These are phyloP conservation scores for Dasyornis broadbenti DNA, from an alignment of 2,113 vertebrate species.

Conservation along the genomic window DNA sequence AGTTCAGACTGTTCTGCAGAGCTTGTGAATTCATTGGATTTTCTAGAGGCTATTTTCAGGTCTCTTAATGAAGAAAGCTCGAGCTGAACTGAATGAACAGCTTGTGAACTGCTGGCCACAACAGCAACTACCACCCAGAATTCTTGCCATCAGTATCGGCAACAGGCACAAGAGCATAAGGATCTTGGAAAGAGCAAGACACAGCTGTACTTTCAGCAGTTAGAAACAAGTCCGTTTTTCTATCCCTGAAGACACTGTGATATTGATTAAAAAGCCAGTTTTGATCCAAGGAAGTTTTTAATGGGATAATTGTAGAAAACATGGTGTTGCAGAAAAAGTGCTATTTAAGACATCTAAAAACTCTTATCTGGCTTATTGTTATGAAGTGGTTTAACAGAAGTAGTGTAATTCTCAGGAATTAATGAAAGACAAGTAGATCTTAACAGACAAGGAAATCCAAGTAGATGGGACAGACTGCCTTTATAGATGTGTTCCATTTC, in stretches of 20 bases:
- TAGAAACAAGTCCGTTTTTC: neutral
- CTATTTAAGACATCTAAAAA: neutral
- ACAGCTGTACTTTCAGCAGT: neutral
- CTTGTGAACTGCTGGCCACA: neutral
- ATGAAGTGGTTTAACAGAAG: neutral
- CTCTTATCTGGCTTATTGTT: neutral
- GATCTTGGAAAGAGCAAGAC: neutral
- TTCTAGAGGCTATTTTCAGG: neutral
- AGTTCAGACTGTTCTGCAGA: neutral
- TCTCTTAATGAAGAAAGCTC: neutral
- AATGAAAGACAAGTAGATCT: neutral
- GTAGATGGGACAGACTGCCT: neutral
- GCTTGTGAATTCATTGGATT: neutral
- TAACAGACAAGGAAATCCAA: neutral
- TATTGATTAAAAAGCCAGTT: neutral
- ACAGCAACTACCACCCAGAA: neutral
- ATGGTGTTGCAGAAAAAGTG: neutral
- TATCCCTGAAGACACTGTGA: neutral
- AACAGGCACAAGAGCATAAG: neutral
- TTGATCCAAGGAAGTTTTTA: neutral
- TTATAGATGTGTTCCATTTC: neutral
- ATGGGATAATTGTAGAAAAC: neutral
- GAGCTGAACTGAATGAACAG: neutral
- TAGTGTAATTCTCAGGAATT: neutral
- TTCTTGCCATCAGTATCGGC: neutral